Conservation (phyloP, 1,140 invertebrate species). For the Caerostris darwini region DNA sequence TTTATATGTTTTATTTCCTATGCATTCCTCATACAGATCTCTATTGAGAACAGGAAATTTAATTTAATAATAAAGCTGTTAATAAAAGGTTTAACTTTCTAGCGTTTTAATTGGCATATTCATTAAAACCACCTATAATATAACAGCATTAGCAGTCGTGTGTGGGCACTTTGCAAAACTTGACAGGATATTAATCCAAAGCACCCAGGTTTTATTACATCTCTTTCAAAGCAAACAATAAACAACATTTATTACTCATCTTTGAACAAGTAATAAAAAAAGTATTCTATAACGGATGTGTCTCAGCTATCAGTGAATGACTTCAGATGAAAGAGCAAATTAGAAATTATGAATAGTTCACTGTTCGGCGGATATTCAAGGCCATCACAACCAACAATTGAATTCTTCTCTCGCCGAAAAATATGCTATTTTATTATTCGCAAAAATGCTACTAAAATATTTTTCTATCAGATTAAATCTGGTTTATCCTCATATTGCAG, state of each 20-base stretch:
- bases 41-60: too few relatives aligned
- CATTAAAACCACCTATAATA: too few relatives aligned
- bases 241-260: slow-evolving; percentile 4
- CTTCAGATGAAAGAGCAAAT: slow-evolving; percentile 15
- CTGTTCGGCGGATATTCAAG: not conserved
- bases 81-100: too few relatives aligned
- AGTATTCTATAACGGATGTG: slow-evolving; percentile 15
- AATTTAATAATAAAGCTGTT: too few relatives aligned
- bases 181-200: not conserved
- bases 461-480: too few relatives aligned
- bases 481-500: too few relatives aligned
- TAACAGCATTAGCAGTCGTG: too few relatives aligned
- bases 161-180: not conserved
- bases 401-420: not conserved
- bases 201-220: not conserved
- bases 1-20: too few relatives aligned
- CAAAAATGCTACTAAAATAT: not conserved
- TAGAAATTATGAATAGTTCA: slow-evolving; percentile 17
- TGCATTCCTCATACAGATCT: too few relatives aligned
- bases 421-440: not conserved
- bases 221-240: not conserved
- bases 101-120: too few relatives aligned
- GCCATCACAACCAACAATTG: not conserved
- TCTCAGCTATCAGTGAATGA: slow-evolving; percentile 9
- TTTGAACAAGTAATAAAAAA: slow-evolving; percentile 11